These are phyloP conservation scores for Tribolium freemani DNA, from an alignment of 2,888 invertebrate species.

Conservation along the genomic window DNA sequence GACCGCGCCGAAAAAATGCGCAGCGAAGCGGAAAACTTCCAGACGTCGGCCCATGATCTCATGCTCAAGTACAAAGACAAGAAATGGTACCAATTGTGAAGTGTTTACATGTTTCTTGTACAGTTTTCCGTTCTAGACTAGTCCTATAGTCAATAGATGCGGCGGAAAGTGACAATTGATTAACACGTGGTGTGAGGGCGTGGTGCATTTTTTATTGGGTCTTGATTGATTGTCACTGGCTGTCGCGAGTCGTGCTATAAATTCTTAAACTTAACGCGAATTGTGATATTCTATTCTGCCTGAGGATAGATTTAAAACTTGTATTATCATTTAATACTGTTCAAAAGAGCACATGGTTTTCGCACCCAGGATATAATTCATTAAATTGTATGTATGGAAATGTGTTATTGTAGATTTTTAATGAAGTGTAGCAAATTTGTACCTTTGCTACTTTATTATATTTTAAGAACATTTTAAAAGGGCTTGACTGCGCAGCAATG, in stretches of 20 bases:
- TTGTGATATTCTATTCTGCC: conserved; percentile 66
- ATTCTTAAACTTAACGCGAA: conserved; percentile 65
- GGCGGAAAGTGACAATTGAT: conserved; percentile 10
- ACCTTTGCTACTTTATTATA: conserved; percentile 42
- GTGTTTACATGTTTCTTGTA: conserved; percentile 50
- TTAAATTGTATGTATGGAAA: conserved; percentile 38
- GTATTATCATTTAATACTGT: conserved; percentile 52
- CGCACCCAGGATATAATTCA: conserved; percentile 48
- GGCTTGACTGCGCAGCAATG: neutral
- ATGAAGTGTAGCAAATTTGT: conserved; percentile 46
- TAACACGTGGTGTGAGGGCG: neutral
- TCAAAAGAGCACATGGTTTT: conserved; percentile 56
- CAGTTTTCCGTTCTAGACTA: conserved; percentile 51
- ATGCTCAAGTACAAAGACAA: conserved; percentile 99
- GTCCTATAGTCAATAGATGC: conserved; percentile 50
- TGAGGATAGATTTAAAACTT: conserved; percentile 56
- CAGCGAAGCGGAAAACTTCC: conserved; percentile 88
- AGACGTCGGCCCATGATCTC: conserved; percentile 88
- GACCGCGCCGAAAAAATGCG: conserved; percentile 95
- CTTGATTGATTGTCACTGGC: conserved; percentile 10
- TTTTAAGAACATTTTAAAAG: conserved; percentile 26
- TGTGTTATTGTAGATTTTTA: conserved; percentile 52
- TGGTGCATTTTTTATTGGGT: neutral
- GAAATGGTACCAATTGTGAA: conserved; percentile 99
- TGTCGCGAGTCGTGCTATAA: conserved; percentile 48